Evolutionary conservation across 2,797 vertebrate species (phyloP).

Genomic region (Sebastes nivosus): DNA sequence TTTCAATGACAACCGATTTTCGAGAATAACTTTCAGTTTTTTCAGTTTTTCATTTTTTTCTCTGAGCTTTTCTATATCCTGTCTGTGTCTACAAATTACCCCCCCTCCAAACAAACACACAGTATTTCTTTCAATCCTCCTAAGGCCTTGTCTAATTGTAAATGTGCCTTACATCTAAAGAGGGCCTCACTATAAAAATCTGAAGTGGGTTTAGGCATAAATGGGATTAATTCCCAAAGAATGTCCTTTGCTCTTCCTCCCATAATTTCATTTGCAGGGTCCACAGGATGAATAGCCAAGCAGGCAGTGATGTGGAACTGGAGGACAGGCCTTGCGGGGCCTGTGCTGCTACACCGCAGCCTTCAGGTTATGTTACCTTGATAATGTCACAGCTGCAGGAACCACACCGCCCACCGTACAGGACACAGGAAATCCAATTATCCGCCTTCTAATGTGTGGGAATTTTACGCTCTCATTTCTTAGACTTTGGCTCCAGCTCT

Average conservation of each 20-base stretch:
- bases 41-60: neutral
- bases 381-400: slow-evolving; percentile 82
- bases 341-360: slow-evolving; percentile 66
- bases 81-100: slow-evolving; percentile 35
- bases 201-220: slow-evolving; percentile 83
- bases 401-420: slow-evolving; percentile 69
- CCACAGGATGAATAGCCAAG: slow-evolving; percentile 84
- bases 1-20: slow-evolving; percentile 17
- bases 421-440: slow-evolving; percentile 81
- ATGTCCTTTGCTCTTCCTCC: slow-evolving; percentile 85
- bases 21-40: slow-evolving; percentile 2
- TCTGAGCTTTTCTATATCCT: slow-evolving; percentile 5
- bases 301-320: slow-evolving; percentile 78
- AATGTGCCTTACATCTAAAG: slow-evolving; percentile 77
- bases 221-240: slow-evolving; percentile 86
- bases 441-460: slow-evolving; percentile 73
- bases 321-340: slow-evolving; percentile 77
- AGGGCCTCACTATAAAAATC: slow-evolving; percentile 77
- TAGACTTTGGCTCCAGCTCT: slow-evolving; percentile 63
- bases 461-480: slow-evolving; percentile 76
- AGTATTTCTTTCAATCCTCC: slow-evolving; percentile 56
- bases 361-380: slow-evolving; percentile 86
- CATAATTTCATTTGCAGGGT: slow-evolving; percentile 86
- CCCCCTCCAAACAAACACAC: slow-evolving; percentile 58
- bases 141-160: slow-evolving; percentile 78